Conservation (phyloP, 2,888 invertebrate species). For the Chorisops tibialis region DNA sequence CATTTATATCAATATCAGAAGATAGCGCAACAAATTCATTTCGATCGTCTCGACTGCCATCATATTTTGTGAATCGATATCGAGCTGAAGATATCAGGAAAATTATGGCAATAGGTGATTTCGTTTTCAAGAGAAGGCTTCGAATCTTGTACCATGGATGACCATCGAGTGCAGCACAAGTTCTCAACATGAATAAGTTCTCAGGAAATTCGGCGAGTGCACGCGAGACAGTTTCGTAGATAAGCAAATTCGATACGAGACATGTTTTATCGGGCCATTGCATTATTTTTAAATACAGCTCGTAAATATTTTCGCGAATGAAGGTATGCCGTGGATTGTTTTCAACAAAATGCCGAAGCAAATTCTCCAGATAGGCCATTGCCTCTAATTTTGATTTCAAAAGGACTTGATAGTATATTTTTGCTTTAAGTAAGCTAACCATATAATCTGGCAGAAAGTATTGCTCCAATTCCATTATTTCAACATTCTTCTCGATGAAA, state of each 20-base stretch:
- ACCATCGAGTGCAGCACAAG: slow-evolving; percentile 48
- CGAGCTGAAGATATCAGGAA: slow-evolving; percentile 53
- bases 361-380: slow-evolving; percentile 37
- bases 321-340: slow-evolving; percentile 37
- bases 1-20: slow-evolving; percentile 28
- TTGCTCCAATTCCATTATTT: slow-evolving; percentile 43
- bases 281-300: slow-evolving; percentile 46
- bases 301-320: slow-evolving; percentile 53
- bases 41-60: slow-evolving; percentile 27
- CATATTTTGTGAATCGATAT: slow-evolving; percentile 39
- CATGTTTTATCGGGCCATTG: slow-evolving; percentile 40
- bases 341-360: slow-evolving; percentile 37
- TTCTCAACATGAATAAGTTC: slow-evolving; percentile 58
- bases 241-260: slow-evolving; percentile 47
- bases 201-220: slow-evolving; percentile 57
- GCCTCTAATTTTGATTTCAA: slow-evolving; percentile 38
- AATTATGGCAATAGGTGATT: slow-evolving; percentile 53
- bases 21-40: neutral
- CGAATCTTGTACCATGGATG: slow-evolving; percentile 58
- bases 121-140: slow-evolving; percentile 48
- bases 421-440: slow-evolving; percentile 40
- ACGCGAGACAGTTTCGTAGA: slow-evolving; percentile 49
- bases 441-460: slow-evolving; percentile 44
- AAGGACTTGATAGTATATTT: slow-evolving; percentile 39
- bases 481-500: slow-evolving; percentile 38